Conservation (phyloP, 1,140 invertebrate genomes). For the Bombus ignitus region DNA sequence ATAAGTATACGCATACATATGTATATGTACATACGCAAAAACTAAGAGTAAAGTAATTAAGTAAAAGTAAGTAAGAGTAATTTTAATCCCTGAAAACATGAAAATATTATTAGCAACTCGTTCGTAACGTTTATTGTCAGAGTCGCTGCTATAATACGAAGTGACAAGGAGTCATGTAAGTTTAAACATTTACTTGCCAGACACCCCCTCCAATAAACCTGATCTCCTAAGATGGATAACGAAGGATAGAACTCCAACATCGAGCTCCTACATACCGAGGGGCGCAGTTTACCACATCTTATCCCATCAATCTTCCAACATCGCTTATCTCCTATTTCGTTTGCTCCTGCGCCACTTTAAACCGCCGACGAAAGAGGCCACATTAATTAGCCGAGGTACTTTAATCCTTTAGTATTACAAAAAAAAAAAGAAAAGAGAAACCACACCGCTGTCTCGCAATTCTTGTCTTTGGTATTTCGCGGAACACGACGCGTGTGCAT, state of each 20-base stretch:
- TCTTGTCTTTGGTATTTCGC: slow-evolving; percentile 49
- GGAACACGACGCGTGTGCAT: not conserved
- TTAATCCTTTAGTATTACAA: not conserved
- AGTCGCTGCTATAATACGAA: not conserved
- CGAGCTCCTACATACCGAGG: not conserved
- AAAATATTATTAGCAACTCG: not conserved
- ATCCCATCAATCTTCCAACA: slow-evolving; percentile 4
- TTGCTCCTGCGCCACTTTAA: not conserved
- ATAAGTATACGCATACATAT: not conserved
- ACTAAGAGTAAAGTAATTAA: no score
- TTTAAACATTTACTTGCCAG: not conserved
- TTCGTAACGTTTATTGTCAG: not conserved
- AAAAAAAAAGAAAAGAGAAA: not conserved
- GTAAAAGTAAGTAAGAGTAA: no score
- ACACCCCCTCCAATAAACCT: no score
- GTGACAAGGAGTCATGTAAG: not conserved
- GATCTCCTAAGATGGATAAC: slow-evolving; percentile 10
- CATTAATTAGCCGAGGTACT: slow-evolving; percentile 16
- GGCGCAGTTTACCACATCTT: not conserved
- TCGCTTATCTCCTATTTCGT: slow-evolving; percentile 30
- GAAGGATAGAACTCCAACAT: not conserved
- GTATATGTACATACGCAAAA: no score
- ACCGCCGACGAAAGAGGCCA: not conserved
- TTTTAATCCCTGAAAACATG: no score
- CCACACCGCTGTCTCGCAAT: slow-evolving; percentile 8